phyloP scores from a whole-genome alignment of 2,797 vertebrate species.

The Cephalopachus bancanus region DNA sequence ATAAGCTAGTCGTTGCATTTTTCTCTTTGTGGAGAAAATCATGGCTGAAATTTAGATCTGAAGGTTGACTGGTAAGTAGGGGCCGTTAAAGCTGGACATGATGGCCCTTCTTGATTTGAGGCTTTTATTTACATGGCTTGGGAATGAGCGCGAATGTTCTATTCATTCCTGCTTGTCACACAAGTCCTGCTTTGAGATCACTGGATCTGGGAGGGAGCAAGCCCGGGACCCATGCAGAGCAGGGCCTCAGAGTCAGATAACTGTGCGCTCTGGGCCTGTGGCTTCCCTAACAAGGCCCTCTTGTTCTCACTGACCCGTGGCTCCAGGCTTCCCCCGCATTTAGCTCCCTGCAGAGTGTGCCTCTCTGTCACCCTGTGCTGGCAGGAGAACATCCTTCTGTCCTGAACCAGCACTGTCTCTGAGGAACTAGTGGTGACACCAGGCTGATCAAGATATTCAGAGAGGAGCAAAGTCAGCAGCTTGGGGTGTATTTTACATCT shows the following conservation, averaged over 20 bases:
- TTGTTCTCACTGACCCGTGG: background rate
- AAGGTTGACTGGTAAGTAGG: background rate
- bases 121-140: background rate
- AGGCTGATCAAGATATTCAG: fast-evolving
- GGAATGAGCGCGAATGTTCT: fast-evolving
- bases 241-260: background rate
- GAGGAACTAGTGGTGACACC: background rate
- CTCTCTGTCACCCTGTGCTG: background rate
- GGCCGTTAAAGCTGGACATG: fast-evolving
- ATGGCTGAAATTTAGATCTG: background rate
- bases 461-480: too few species aligned
- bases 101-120: too few species aligned
- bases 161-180: fast-evolving
- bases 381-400: too few species aligned
- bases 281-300: background rate
- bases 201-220: too few species aligned
- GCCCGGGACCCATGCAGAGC: background rate
- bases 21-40: background rate
- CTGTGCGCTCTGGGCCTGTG: background rate
- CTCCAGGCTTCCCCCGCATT: background rate
- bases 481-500: background rate
- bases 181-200: background rate
- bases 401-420: background rate
- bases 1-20: fast-evolving
- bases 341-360: background rate